Evolutionary conservation across 2,113 vertebrate species (phyloP), one percentile per base, ranked within the genome.

Genomic region (Speoplatyrhinus poulsoni): DNA sequence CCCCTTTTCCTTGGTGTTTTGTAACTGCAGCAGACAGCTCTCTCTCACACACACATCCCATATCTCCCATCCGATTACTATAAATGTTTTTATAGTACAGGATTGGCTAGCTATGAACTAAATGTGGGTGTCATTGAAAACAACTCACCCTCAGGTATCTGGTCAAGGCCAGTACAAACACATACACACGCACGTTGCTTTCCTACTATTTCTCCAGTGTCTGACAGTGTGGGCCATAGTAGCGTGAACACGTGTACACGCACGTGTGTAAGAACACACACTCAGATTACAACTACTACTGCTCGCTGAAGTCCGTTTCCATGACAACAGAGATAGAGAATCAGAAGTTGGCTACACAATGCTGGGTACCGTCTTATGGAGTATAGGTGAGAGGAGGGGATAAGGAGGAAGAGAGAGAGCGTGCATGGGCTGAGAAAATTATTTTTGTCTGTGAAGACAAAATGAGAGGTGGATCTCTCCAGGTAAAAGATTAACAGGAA

Each of bases 271-370:
- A 3, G 17, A 16, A 26, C 54, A 12, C 62, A 53, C 52, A 69
- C 61, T 36, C 19, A 12, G 19, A 16, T 17, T 15, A 72, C 70
- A 63, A 82, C 81, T 79, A 46, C 59, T 19, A 54, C 73, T 80
- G 87, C 87, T 90, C 90, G 89, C 89, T 83, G 67, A 79, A 80
- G 82, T 86, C 5, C 67, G 92, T 92, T 90, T 86, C 91, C 87
- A 91, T 93, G 92, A 92, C 92, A 92, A 93, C 92, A 89, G 90
- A 92, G 85, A 69, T 64, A 62, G 63, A 69, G 76, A 59, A 81
- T 49, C 26, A 58, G 8, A 54, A 16, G 16, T 15, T 65, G 41
- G 72, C 55, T 69, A 66, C 73, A 77, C 66, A 84, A 68, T 72
- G 76, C 62, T 60, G 75, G 88, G 84, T 74, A 80, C 72, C 63